Evolutionary conservation across 2,888 invertebrate genomes (phyloP).

Genomic region (Aplocera efformata): DNA sequence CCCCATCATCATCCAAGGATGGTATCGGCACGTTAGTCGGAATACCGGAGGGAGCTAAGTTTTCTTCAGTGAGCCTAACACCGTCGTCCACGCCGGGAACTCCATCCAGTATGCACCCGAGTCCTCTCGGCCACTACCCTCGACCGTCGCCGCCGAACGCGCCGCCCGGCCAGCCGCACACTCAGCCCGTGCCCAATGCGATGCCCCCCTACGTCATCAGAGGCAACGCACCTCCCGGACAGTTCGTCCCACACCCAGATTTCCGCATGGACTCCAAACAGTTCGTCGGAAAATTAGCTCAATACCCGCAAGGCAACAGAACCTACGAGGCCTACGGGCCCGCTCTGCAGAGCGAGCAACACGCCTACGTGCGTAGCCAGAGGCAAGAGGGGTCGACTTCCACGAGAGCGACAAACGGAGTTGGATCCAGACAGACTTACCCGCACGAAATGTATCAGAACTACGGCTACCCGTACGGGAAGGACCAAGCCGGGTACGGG

Average conservation of each 20-base stretch:
- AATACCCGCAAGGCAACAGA: conserved; percentile 68
- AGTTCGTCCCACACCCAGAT: conserved; percentile 75
- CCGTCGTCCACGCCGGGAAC: conserved; percentile 83
- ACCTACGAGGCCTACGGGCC: conserved; percentile 63
- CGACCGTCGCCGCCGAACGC: conserved; percentile 86
- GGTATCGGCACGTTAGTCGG: conserved; percentile 60
- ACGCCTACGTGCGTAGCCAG: conserved; percentile 68
- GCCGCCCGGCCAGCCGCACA: conserved; percentile 79
- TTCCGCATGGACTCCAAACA: conserved; percentile 75
- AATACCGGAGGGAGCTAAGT: conserved; percentile 79
- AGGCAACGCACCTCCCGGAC: conserved; percentile 73
- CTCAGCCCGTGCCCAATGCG: conserved; percentile 80
- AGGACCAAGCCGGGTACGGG: conserved; percentile 76
- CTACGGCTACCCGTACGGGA: conserved; percentile 76
- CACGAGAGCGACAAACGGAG: conserved; percentile 61
- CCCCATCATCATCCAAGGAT: conserved; percentile 79
- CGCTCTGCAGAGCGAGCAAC: conserved; percentile 65
- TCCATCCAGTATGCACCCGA: conserved; percentile 82
- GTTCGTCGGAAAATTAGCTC: conserved; percentile 67
- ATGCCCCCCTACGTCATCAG: conserved; percentile 81
- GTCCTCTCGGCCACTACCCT: conserved; percentile 84
- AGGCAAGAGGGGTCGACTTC: conserved; percentile 62
- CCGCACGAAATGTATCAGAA: conserved; percentile 76
- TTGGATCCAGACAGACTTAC: conserved; percentile 60
- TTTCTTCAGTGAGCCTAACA: conserved; percentile 82